Conservation (phyloP, 2,113 vertebrate genomes). For the Australoheros scitulus region DNA sequence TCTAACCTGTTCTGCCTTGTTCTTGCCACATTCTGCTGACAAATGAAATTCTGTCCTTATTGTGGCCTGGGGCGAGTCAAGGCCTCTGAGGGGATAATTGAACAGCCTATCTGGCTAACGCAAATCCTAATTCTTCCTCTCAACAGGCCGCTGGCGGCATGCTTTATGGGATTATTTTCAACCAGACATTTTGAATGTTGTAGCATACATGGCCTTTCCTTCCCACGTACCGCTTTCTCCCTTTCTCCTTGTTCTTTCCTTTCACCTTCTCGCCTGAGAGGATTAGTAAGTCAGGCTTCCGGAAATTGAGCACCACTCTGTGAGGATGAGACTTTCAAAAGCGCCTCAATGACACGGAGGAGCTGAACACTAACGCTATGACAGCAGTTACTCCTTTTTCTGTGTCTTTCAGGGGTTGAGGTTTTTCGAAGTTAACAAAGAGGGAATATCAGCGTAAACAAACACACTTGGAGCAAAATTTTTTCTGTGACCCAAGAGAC, state of each 20-base stretch:
- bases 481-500: conserved; percentile 34
- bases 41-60: conserved; percentile 50
- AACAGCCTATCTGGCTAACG: conserved; percentile 52
- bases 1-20: background rate
- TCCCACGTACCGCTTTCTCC: conserved; percentile 45
- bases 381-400: conserved; percentile 52
- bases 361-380: conserved; percentile 44
- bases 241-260: conserved; percentile 69
- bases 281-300: conserved; percentile 75
- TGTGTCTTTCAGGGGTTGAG: conserved; percentile 17
- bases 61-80: conserved; percentile 33
- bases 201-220: conserved; percentile 57
- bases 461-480: conserved; percentile 29
- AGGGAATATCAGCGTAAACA: conserved; percentile 42
- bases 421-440: conserved; percentile 42
- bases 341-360: conserved; percentile 46
- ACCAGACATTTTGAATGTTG: conserved; percentile 72
- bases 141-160: conserved; percentile 60
- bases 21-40: conserved; percentile 34
- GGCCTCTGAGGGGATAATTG: conserved; percentile 59
- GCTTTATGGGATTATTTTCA: conserved; percentile 79
- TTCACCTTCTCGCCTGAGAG: conserved; percentile 76
- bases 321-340: conserved; percentile 61
- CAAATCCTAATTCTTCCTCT: conserved; percentile 71
- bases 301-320: conserved; percentile 64